Conservation (phyloP, 2,797 vertebrate genomes). For the Cirrhinus mrigala region DNA sequence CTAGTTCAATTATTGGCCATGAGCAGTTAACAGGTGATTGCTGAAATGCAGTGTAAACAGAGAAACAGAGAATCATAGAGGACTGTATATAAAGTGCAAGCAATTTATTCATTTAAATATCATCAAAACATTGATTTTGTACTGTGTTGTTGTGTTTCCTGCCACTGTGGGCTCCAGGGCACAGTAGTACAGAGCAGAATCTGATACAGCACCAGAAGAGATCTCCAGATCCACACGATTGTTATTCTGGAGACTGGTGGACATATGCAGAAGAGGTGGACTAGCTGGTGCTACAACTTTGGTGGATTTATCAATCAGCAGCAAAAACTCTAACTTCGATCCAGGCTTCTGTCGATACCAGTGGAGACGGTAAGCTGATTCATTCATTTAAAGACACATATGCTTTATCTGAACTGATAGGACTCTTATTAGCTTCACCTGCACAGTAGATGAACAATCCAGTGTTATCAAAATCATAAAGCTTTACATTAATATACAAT, state of each 20-base stretch:
- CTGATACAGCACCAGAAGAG: constrained; percentile 24
- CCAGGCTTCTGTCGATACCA: constrained; percentile 42
- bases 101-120: not conserved
- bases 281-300: not conserved
- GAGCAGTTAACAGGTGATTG: too few species aligned
- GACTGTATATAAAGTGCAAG: too few species aligned
- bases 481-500: not conserved
- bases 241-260: constrained; percentile 4
- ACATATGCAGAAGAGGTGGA: not conserved
- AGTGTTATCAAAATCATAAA: not conserved
- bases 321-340: constrained; percentile 21
- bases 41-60: too few species aligned
- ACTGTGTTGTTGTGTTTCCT: not conserved
- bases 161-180: too few species aligned
- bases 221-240: constrained; percentile 8
- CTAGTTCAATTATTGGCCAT: too few species aligned
- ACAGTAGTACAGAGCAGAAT: too few species aligned
- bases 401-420: not conserved
- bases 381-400: not conserved
- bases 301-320: constrained; percentile 17
- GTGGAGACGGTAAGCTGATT: not conserved
- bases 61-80: too few species aligned
- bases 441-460: not conserved
- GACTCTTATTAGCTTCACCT: not conserved
- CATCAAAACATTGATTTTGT: not conserved